Evolutionary conservation across 2,113 vertebrate genomes (phyloP).

Genomic region (Leptodactylus fuscus): DNA sequence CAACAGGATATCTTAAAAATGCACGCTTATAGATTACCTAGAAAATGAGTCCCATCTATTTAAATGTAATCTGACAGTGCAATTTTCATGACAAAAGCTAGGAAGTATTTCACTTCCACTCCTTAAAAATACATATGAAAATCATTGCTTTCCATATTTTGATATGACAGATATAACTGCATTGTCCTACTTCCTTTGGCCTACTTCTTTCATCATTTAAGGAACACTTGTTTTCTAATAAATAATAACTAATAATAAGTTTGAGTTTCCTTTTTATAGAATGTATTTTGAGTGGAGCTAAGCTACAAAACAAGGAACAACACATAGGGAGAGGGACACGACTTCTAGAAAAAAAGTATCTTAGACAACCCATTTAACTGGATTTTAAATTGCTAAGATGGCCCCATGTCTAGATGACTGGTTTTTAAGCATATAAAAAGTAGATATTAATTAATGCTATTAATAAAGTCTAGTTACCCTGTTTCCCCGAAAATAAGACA

Average conservation of each 20-base stretch:
- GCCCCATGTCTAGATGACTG: too few species aligned
- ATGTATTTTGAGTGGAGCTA: neutral
- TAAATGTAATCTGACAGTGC: conserved; percentile 8
- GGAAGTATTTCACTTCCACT: neutral
- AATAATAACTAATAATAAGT: too few species aligned
- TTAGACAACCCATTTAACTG: too few species aligned
- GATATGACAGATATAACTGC: neutral
- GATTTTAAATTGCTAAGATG: too few species aligned
- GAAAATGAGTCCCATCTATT: conserved; percentile 19
- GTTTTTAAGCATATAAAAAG: too few species aligned
- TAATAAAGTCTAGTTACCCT: too few species aligned
- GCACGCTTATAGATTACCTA: neutral
- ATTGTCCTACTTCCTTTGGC: neutral
- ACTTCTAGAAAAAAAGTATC: too few species aligned
- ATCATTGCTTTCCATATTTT: neutral
- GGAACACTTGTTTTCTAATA: neutral
- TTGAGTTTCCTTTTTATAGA: too few species aligned
- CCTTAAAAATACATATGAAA: neutral
- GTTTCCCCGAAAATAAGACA: too few species aligned
- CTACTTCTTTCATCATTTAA: neutral
- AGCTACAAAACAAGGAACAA: neutral
- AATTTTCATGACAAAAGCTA: conserved; percentile 14
- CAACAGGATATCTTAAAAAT: neutral
- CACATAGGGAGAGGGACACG: too few species aligned
- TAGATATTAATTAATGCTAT: too few species aligned